phyloP scores from a whole-genome alignment of 2,113 vertebrate species.

The Hepsetus odoe region DNA sequence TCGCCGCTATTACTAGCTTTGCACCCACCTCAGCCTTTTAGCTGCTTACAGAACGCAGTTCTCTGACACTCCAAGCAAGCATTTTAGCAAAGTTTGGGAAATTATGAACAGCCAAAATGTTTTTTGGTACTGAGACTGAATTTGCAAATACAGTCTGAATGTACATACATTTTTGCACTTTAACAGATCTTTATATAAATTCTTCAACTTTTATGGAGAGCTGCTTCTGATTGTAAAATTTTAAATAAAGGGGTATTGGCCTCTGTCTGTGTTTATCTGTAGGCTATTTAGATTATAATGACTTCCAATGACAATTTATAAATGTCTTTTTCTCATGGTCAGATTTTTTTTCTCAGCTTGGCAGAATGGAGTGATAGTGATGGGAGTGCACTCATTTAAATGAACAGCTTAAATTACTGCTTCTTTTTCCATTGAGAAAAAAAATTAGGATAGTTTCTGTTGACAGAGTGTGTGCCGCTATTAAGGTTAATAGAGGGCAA shows the following conservation, averaged over 20 bases:
- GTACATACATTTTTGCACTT: background rate
- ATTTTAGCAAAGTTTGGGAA: background rate
- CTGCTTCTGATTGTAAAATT: background rate
- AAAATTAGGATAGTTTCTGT: background rate
- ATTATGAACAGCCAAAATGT: background rate
- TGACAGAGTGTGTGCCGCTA: background rate
- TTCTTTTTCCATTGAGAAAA: background rate
- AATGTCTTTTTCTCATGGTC: background rate
- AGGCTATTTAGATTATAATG: conserved; percentile 6
- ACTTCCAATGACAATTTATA: background rate
- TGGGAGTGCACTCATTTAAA: background rate
- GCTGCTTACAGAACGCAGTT: background rate
- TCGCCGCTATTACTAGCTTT: background rate
- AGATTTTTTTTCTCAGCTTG: background rate
- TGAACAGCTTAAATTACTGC: background rate
- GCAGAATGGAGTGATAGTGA: background rate
- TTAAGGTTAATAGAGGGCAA: conserved; percentile 46
- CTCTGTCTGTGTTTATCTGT: background rate
- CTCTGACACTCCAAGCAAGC: background rate
- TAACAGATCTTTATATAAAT: background rate
- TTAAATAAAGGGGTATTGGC: background rate
- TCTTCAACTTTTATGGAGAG: background rate
- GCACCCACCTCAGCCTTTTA: background rate
- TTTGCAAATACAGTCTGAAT: background rate
- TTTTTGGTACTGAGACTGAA: background rate